Evolutionary conservation across 1,140 invertebrate species (phyloP).

Genomic region (Brachionus rubens): DNA sequence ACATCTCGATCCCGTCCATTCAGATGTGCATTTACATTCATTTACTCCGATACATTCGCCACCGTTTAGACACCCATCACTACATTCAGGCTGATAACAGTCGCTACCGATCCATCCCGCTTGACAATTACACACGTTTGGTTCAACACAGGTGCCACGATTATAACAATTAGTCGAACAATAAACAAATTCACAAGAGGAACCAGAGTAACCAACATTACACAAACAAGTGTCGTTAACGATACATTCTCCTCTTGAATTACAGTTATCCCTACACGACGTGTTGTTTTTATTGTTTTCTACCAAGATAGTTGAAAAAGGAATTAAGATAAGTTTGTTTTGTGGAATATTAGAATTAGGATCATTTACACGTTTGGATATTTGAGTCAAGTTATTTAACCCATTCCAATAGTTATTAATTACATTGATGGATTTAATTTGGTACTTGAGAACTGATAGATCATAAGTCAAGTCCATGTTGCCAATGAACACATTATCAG

Average conservation of each 20-base stretch:
- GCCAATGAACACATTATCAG: too few species aligned
- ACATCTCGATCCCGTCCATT: background rate
- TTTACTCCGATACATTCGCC: slow-evolving; percentile 11
- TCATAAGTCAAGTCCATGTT: too few species aligned
- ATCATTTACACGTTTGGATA: too few species aligned
- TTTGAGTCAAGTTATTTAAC: too few species aligned
- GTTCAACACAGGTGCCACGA: background rate
- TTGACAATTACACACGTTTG: background rate
- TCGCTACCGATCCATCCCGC: background rate
- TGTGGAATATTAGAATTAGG: too few species aligned
- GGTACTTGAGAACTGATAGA: too few species aligned
- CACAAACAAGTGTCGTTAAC: background rate
- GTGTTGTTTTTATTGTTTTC: too few species aligned
- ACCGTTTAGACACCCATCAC: background rate
- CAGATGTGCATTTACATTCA: background rate
- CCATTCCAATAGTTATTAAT: too few species aligned
- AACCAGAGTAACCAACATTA: background rate
- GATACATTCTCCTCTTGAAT: background rate
- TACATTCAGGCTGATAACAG: background rate
- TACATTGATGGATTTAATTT: too few species aligned
- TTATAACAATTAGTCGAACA: background rate
- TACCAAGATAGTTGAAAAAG: too few species aligned
- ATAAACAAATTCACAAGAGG: background rate
- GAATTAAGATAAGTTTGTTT: too few species aligned
- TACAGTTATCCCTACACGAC: background rate